Evolutionary conservation across 2,888 invertebrate genomes (phyloP).

Genomic region (Anthophora plumipes): DNA sequence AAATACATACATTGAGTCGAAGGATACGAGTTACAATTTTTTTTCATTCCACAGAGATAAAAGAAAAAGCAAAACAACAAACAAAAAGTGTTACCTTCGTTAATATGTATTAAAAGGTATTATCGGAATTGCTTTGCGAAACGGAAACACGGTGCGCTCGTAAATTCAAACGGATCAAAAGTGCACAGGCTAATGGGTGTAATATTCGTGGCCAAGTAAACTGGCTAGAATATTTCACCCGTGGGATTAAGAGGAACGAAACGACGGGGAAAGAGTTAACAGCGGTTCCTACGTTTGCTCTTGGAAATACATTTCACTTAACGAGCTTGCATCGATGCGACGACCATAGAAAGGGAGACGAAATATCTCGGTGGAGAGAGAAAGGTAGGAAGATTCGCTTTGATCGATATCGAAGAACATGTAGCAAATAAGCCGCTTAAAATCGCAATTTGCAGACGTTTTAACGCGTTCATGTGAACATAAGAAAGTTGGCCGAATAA

Average conservation of each 20-base stretch:
- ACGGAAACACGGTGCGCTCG: background rate
- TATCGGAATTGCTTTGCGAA: background rate
- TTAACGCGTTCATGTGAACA: background rate
- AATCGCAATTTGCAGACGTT: conserved; percentile 25
- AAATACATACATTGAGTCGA: no score
- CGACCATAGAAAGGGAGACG: background rate
- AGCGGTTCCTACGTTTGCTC: background rate
- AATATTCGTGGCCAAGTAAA: background rate
- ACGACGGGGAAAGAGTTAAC: conserved; percentile 17
- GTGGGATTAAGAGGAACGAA: conserved; percentile 4
- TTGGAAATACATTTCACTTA: conserved; percentile 12
- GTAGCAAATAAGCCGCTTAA: conserved; percentile 12
- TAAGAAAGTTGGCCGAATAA: background rate
- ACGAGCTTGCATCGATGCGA: conserved; percentile 18
- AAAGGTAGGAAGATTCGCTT: background rate
- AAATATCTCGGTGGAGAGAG: background rate
- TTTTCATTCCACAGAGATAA: no score
- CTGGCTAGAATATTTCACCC: background rate
- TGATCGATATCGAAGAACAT: conserved; percentile 20
- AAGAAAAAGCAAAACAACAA: no score
- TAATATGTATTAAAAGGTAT: background rate
- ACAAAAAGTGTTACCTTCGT: no score
- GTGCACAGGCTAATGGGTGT: background rate
- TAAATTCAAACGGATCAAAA: background rate
- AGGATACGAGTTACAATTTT: no score